Evolutionary conservation across 2,113 vertebrate genomes (phyloP).

Genomic region (Trogon melanurus): DNA sequence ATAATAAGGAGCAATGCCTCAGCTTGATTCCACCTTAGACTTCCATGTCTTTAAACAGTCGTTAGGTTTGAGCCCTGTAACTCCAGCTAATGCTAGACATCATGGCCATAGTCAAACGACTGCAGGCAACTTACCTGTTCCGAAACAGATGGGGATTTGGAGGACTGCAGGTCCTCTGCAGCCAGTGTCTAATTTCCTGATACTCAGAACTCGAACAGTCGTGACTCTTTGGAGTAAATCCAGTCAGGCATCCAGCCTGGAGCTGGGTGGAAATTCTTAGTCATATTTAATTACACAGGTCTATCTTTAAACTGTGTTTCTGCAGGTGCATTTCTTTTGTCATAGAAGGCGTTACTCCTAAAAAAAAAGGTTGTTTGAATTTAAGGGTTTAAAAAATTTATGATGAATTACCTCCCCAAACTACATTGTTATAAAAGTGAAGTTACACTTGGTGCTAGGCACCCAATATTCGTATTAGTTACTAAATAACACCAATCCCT

Average conservation of each 20-base stretch:
- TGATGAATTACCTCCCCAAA: constrained; percentile 22
- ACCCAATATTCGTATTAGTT: constrained; percentile 6
- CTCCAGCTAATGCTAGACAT: constrained; percentile 25
- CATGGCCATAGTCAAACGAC: constrained; percentile 34
- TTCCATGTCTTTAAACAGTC: constrained; percentile 33
- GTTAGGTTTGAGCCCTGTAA: constrained; percentile 41
- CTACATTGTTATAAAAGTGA: constrained; percentile 29
- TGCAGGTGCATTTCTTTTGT: constrained; percentile 36
- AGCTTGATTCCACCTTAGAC: constrained; percentile 30
- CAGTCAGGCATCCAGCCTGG: background rate
- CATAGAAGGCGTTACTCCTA: background rate
- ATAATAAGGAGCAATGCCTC: constrained; percentile 24
- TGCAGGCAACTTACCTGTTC: background rate
- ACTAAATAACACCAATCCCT: constrained; percentile 38
- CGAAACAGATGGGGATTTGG: background rate
- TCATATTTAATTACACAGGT: background rate
- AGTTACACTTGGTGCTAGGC: constrained; percentile 48
- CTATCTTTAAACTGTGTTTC: constrained; percentile 40
- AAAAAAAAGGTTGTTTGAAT: background rate
- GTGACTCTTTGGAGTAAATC: background rate
- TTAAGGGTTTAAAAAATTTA: constrained; percentile 17
- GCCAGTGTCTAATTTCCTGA: background rate
- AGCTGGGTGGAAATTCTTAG: background rate
- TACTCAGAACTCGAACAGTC: background rate
- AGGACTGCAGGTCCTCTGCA: background rate